These are phyloP conservation scores for Chrysemys picta DNA, from an alignment of 2,113 vertebrate species.

Conservation along the genomic window DNA sequence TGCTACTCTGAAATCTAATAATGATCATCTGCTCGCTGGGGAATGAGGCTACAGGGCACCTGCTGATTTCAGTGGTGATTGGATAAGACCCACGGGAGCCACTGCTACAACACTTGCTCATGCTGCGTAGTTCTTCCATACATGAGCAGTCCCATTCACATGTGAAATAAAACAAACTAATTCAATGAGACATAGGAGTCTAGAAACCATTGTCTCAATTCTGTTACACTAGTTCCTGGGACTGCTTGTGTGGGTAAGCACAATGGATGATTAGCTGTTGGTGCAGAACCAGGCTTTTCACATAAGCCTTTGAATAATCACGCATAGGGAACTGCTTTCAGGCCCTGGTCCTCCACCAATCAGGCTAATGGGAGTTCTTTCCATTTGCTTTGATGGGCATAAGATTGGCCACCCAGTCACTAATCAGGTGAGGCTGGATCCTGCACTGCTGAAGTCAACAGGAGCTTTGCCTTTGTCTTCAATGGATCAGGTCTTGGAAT, in stretches of 20 bases:
- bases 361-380: not conserved
- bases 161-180: not conserved
- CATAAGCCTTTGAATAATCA: not conserved
- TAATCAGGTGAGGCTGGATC: rapidly evolving
- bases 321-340: not conserved
- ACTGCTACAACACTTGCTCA: not conserved
- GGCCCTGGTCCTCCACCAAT: not conserved
- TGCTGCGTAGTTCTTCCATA: not conserved
- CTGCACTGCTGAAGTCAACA: rapidly evolving
- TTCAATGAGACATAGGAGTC: not conserved
- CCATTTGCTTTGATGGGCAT: not conserved
- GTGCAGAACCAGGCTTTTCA: not conserved
- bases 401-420: not conserved
- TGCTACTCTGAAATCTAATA: not conserved
- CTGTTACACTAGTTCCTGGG: no score
- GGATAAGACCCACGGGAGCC: not conserved
- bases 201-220: not conserved
- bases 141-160: not conserved
- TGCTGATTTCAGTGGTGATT: not conserved
- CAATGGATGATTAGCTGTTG: not conserved
- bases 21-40: not conserved
- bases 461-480: not conserved
- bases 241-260: not conserved
- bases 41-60: not conserved
- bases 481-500: not conserved